These are phyloP conservation scores for Cheilosia pagana DNA, from an alignment of 2,888 invertebrate genomes.

Conservation along the genomic window DNA sequence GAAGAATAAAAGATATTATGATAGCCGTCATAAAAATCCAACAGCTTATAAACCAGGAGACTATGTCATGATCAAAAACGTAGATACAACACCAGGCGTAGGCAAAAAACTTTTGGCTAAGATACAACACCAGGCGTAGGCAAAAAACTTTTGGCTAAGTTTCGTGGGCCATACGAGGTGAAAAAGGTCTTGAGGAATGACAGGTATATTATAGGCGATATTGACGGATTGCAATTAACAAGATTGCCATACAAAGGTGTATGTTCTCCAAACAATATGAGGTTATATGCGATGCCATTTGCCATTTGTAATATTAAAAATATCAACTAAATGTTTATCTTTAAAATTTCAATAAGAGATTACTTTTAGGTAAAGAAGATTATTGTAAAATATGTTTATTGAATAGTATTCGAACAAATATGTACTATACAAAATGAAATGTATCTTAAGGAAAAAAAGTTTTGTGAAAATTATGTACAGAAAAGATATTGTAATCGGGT, in stretches of 20 bases:
- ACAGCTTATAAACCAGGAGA: slow-evolving; percentile 65
- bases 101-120: no score
- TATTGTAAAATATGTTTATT: not conserved
- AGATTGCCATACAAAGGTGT: slow-evolving; percentile 19
- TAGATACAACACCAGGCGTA: not conserved
- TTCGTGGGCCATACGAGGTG: slow-evolving; percentile 77
- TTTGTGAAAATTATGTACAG: not conserved
- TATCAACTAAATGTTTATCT: slow-evolving; percentile 10
- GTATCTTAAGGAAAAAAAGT: not conserved
- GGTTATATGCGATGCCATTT: not conserved
- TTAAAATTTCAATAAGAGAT: slow-evolving; percentile 7
- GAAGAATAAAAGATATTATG: slow-evolving; percentile 45
- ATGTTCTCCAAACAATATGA: slow-evolving; percentile 25
- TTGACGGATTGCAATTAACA: slow-evolving; percentile 32
- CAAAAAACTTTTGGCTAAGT: slow-evolving; percentile 77
- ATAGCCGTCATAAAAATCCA: slow-evolving; percentile 31
- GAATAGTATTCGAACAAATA: not conserved
- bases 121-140: slow-evolving; percentile 20
- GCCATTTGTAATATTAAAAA: slow-evolving; percentile 7
- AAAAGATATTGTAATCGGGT: slow-evolving; percentile 4
- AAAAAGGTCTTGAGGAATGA: slow-evolving; percentile 76
- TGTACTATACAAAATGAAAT: not conserved
- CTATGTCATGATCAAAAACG: slow-evolving; percentile 40
- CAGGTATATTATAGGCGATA: slow-evolving; percentile 74
- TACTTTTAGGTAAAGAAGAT: slow-evolving; percentile 7